Evolutionary conservation across 2,888 invertebrate genomes (phyloP).

Genomic region (Antitype chi): DNA sequence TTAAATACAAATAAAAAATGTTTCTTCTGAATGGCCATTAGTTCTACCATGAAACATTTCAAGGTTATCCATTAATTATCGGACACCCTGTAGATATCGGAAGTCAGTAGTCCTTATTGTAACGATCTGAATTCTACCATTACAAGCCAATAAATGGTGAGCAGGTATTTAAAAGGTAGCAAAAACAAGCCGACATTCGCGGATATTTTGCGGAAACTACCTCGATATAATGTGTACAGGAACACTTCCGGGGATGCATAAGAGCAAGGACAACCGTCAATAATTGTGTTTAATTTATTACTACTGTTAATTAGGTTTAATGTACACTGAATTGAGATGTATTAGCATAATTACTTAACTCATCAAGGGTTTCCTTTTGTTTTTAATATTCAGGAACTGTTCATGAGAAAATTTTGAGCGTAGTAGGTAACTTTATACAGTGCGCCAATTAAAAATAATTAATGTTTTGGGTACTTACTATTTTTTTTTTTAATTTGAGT

Average conservation of each 20-base stretch:
- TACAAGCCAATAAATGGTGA: conserved; percentile 29
- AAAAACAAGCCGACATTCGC: conserved; percentile 69
- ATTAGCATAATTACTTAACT: neutral
- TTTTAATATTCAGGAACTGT: conserved; percentile 18
- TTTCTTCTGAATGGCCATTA: no score
- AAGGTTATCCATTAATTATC: no score
- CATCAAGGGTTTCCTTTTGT: no score
- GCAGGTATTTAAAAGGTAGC: conserved; percentile 45
- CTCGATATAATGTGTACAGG: conserved; percentile 49
- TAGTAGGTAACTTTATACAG: neutral
- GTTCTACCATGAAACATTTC: no score
- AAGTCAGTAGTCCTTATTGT: conserved; percentile 20
- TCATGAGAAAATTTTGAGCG: conserved; percentile 7
- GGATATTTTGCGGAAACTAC: conserved; percentile 65
- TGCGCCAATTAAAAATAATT: no score
- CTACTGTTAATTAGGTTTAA: conserved; percentile 21
- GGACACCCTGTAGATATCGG: no score
- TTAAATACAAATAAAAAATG: no score
- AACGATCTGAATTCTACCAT: conserved; percentile 17
- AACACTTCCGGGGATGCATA: conserved; percentile 64
- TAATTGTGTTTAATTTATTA: conserved; percentile 28
- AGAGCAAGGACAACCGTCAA: conserved; percentile 47
- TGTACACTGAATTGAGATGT: conserved; percentile 5
- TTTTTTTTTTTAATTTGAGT: neutral
- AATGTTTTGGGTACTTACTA: neutral